These are phyloP conservation scores for Pelusios castaneus DNA, from an alignment of 2,113 vertebrate species.

Conservation along the genomic window DNA sequence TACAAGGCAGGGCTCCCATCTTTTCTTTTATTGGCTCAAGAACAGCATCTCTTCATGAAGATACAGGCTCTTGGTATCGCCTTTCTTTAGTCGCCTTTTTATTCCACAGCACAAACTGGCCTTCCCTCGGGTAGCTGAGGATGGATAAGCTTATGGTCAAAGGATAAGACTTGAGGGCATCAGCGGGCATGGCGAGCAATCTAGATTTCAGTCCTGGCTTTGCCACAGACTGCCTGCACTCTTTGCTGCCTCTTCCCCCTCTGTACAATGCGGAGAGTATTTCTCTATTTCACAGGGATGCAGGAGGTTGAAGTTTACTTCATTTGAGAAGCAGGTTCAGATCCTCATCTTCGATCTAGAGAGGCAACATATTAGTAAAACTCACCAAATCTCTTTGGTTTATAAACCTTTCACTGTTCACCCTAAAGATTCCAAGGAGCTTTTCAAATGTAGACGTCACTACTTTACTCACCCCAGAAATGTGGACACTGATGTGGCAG, in stretches of 20 bases:
- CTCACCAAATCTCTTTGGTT: not conserved
- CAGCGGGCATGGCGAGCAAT: not conserved
- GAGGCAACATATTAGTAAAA: not conserved
- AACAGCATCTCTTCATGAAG: not conserved
- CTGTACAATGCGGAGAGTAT: not conserved
- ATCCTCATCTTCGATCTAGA: not conserved
- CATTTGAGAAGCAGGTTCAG: not conserved
- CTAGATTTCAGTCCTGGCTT: not conserved
- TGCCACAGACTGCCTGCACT: not conserved
- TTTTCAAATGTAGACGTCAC: not conserved
- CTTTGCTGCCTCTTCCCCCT: conserved; percentile 1
- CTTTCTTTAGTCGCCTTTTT: not conserved
- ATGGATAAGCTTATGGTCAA: not conserved
- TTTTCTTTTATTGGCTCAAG: not conserved
- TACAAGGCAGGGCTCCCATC: not conserved
- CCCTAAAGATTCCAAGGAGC: not conserved
- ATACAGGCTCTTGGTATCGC: not conserved
- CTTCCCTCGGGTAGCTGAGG: not conserved
- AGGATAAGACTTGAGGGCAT: not conserved
- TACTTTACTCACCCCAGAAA: not conserved
- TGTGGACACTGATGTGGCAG: too few relatives aligned
- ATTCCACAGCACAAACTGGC: not conserved
- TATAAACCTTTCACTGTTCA: not conserved
- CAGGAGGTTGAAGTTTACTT: not conserved
- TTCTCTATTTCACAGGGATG: conserved; percentile 13